Evolutionary conservation across 1,140 invertebrate species (phyloP).

Genomic region (Arion vulgaris): DNA sequence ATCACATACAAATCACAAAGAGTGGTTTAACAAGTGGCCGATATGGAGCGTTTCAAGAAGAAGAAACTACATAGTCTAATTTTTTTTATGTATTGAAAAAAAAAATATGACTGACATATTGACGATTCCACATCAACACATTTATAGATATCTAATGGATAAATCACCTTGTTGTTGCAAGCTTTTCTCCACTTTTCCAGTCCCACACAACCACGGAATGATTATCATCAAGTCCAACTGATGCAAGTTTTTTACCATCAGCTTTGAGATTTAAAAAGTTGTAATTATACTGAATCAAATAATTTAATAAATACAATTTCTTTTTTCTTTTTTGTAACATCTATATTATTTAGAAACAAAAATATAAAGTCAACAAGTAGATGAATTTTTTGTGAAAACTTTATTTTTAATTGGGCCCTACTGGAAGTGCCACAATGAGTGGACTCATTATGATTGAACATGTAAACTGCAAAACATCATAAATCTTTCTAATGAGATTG

Average conservation of each 20-base stretch:
- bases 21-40: too few species aligned
- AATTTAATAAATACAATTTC: background rate
- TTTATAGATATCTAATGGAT: background rate
- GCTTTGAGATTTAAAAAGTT: conserved; percentile 47
- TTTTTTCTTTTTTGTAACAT: background rate
- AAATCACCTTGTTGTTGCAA: conserved; percentile 70
- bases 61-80: too few species aligned
- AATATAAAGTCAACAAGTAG: too few species aligned
- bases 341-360: background rate
- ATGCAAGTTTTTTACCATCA: conserved; percentile 72
- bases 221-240: conserved; percentile 72
- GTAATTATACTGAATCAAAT: background rate
- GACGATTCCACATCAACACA: background rate
- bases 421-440: too few species aligned
- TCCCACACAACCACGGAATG: conserved; percentile 73
- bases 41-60: too few species aligned
- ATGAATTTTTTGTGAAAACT: too few species aligned
- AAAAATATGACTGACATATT: background rate
- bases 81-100: too few species aligned
- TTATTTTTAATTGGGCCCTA: too few species aligned
- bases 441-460: too few species aligned
- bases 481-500: too few species aligned
- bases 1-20: too few species aligned
- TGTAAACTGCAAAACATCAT: too few species aligned
- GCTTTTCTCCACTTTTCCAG: conserved; percentile 73